These are phyloP conservation scores for Phyllostomus hastatus DNA, from an alignment of 2,113 vertebrate genomes.

Conservation along the genomic window DNA sequence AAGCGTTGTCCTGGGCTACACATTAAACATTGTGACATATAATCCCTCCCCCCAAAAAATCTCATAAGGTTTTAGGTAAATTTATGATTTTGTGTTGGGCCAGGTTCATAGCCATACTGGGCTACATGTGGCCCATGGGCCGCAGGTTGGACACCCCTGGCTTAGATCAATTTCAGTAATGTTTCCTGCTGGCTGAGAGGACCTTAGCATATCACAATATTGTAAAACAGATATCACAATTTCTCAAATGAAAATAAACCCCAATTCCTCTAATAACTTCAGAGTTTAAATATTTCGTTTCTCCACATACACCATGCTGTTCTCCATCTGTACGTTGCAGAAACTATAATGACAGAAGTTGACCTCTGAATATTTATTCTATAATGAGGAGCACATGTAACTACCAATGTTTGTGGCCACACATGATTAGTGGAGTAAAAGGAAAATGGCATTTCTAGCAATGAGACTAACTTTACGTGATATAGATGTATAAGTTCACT, in stretches of 20 bases:
- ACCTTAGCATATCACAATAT: neutral
- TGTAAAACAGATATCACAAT: neutral
- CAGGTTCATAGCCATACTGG: too few relatives aligned
- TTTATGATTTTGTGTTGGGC: too few relatives aligned
- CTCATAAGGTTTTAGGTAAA: too few relatives aligned
- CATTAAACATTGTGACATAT: too few relatives aligned
- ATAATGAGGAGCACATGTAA: conserved; percentile 40
- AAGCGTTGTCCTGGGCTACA: too few relatives aligned
- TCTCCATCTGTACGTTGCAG: conserved; percentile 45
- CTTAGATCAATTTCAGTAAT: conserved; percentile 45
- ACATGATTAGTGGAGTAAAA: conserved; percentile 39
- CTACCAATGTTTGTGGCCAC: neutral
- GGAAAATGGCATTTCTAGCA: neutral
- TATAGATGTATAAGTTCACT: neutral
- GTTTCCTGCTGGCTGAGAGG: neutral
- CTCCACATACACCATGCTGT: conserved; percentile 37
- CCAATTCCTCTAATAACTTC: conserved; percentile 15
- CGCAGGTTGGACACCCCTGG: too few relatives aligned
- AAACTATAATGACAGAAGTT: conserved; percentile 49
- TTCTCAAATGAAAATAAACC: conserved; percentile 30
- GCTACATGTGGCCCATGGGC: too few relatives aligned
- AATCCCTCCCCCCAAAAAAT: too few relatives aligned
- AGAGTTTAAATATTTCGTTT: conserved; percentile 63
- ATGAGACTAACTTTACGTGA: neutral
- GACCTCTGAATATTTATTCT: conserved; percentile 43